Evolutionary conservation across 2,797 vertebrate species (phyloP).

Genomic region (Enteromius paludinosus): DNA sequence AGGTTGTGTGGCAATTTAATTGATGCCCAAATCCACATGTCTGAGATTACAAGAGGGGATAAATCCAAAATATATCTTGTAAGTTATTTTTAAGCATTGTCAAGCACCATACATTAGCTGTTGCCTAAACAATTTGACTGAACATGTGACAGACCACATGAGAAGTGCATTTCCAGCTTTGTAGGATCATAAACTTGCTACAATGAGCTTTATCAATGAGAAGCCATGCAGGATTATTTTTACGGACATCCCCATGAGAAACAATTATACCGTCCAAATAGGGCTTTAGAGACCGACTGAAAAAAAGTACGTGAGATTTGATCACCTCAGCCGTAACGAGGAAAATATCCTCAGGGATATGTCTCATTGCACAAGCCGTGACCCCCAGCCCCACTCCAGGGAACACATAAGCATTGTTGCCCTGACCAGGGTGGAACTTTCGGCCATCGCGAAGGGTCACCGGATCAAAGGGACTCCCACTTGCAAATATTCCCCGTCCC

Average conservation of each 20-base stretch:
- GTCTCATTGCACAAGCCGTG: conserved; percentile 82
- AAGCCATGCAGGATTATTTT: neutral
- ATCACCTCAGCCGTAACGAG: conserved; percentile 92
- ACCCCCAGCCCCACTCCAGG: conserved; percentile 92
- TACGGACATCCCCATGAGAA: neutral
- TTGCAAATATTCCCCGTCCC: conserved; percentile 94
- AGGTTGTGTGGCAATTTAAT: neutral
- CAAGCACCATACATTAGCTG: neutral
- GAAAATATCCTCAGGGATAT: conserved; percentile 87
- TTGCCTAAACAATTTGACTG: neutral
- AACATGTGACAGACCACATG: neutral
- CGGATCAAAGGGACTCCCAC: conserved; percentile 93
- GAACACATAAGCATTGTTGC: conserved; percentile 98
- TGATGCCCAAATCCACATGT: neutral
- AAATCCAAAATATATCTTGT: neutral
- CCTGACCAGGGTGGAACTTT: conserved; percentile 91
- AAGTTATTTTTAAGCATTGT: neutral
- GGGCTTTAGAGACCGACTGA: neutral
- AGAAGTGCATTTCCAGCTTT: neutral
- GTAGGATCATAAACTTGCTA: neutral
- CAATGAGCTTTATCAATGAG: neutral
- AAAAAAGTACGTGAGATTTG: neutral
- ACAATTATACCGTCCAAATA: neutral
- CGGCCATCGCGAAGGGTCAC: conserved; percentile 88
- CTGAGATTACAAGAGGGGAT: neutral